These are phyloP conservation scores for Sardina pilchardus DNA, from an alignment of 2,113 vertebrate species.

Conservation along the genomic window DNA sequence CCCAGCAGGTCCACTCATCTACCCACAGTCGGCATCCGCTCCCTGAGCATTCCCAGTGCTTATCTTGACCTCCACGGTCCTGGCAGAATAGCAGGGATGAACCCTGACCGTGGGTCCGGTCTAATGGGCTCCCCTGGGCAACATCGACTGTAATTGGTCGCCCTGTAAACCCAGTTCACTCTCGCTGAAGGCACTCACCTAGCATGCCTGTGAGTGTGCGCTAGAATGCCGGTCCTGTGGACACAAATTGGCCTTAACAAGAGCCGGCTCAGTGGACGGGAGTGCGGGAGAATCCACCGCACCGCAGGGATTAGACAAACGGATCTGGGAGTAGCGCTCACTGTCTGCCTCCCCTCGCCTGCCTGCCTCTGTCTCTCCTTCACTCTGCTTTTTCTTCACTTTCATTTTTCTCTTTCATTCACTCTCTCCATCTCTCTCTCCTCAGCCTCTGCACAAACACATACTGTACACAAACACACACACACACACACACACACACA, in stretches of 20 bases:
- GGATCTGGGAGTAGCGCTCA: neutral
- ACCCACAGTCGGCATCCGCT: neutral
- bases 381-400: neutral
- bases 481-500: too few species aligned
- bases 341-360: neutral
- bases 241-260: constrained; percentile 31
- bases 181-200: constrained; percentile 12
- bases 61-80: neutral
- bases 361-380: neutral
- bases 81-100: neutral
- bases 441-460: neutral
- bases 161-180: constrained; percentile 16
- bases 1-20: neutral
- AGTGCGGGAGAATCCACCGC: neutral
- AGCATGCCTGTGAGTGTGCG: neutral
- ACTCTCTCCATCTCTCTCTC: neutral
- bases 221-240: neutral
- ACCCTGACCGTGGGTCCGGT: neutral
- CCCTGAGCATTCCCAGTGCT: neutral
- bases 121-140: constrained; percentile 30
- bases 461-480: too few species aligned
- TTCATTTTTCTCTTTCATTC: neutral
- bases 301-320: too few species aligned
- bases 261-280: constrained; percentile 4
- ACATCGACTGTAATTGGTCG: constrained; percentile 27